These are phyloP conservation scores for Onthophagus taurus DNA, from an alignment of 1,140 invertebrate genomes.

Conservation along the genomic window DNA sequence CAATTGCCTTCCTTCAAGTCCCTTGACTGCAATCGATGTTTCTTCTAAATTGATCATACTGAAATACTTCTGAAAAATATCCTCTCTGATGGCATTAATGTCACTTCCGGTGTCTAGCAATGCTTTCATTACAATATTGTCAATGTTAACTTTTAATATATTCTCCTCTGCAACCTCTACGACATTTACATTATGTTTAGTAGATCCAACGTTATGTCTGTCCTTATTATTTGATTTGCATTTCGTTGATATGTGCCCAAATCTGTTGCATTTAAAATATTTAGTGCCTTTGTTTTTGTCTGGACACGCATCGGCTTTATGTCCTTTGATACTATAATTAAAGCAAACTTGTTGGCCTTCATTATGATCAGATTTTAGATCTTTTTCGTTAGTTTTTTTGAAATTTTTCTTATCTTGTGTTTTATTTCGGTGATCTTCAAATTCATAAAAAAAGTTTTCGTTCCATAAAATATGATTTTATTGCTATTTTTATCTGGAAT, in stretches of 20 bases:
- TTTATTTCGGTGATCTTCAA: not conserved
- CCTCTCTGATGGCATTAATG: not conserved
- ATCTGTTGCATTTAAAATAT: constrained; percentile 9
- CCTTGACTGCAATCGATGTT: not conserved
- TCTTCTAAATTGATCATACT: not conserved
- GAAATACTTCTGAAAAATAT: not conserved
- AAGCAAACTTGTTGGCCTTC: not conserved
- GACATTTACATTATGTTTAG: not conserved
- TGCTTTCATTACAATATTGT: not conserved
- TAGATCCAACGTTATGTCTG: not conserved
- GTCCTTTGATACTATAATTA: constrained; percentile 1
- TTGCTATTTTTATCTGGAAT: constrained; percentile 19
- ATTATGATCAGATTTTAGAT: not conserved
- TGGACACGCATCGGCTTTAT: constrained; percentile 5
- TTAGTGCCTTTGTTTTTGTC: constrained; percentile 4
- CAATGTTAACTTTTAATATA: not conserved
- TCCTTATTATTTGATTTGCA: not conserved
- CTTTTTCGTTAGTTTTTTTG: not conserved
- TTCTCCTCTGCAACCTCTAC: not conserved
- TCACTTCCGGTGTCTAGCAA: constrained; percentile 5
- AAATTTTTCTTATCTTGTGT: not conserved
- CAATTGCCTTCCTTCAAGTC: not conserved
- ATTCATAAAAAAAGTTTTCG: not conserved
- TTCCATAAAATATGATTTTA: constrained; percentile 19
- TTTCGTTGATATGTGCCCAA: constrained; percentile 1